Base-by-base conservation (phyloP, 2,113 vertebrate species). In the Trematocara nigrifrons region DNA sequence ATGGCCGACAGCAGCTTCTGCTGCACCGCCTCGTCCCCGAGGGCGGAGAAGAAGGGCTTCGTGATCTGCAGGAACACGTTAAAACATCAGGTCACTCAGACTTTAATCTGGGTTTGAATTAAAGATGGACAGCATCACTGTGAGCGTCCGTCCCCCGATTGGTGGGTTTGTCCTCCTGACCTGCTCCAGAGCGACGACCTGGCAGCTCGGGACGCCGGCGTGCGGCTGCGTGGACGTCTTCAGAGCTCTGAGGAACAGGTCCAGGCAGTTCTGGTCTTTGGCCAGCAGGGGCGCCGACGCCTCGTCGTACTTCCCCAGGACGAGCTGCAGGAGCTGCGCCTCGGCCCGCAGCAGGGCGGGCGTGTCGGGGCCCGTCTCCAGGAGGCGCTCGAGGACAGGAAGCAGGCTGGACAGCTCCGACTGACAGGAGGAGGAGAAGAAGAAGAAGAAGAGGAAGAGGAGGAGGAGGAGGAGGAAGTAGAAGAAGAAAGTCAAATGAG, bases 151-250 rank as follows among this genome's bases (percentile, higher is more conserved):
- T 2, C 9, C 6, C 69, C 22, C 4, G 15, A 76, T n/a, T 76
- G 42, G 26, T 29, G 40, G 31, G 0, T 31, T 5, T 31, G n/a
- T 13, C 3, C 3, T 53, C 59, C 89, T 56, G 40, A 99, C 99
- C 97, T 98, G 98, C 49, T 97, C 97, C 40, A 99, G 96, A n/a
- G 97, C 97, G 35, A 91, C 92, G 74, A 97, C 96, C 94, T 99
- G 98, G 88, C 96, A 89, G 66, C 97, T 89, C 61, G 96, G 94
- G 81, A 97, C 79, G 81, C 96, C 96, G 3, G 93, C 47, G 83
- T 93, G 96, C 5, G 96, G 86, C 81, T 95, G 94, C 7, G 94
- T 91, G 4, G 95, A 76, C 64, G 94, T 95, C 69, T 93, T 95
- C 86, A 99, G 51, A 6, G 97, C 97, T 86, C 94, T 94, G 84